A percentile compares a stretch with the other conserved stretches of the same genome.
Evolutionary conservation across 2,797 vertebrate species (phyloP).

Genomic region (Cephalopachus bancanus): DNA sequence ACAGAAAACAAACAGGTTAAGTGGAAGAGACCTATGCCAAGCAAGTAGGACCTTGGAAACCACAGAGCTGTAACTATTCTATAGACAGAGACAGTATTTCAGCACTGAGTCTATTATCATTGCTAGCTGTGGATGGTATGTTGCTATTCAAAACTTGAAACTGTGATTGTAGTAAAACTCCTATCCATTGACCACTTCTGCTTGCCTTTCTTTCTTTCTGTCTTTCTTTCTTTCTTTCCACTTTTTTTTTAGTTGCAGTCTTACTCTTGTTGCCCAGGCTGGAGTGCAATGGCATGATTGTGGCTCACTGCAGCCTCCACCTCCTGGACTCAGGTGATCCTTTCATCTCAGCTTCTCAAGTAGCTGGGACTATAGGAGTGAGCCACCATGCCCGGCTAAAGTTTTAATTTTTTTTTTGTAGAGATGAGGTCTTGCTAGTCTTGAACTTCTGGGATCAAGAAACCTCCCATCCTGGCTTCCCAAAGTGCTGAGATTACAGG

Average conservation of each 20-base stretch:
- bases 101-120: conserved; percentile 8
- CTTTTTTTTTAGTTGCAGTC: background rate
- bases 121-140: conserved; percentile 12
- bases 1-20: conserved; percentile 64
- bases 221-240: too few species aligned
- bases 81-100: background rate
- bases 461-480: background rate
- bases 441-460: background rate
- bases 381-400: background rate
- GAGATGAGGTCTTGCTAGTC: background rate
- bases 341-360: background rate
- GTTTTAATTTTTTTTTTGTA: background rate
- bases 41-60: conserved; percentile 28
- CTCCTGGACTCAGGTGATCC: background rate
- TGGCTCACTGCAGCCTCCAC: background rate
- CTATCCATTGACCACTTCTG: too few species aligned
- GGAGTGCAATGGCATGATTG: background rate
- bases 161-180: background rate
- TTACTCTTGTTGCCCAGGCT: background rate
- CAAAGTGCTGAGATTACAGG: background rate
- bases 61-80: conserved; percentile 18
- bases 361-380: background rate
- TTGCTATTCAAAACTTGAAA: conserved; percentile 5
- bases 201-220: too few species aligned
- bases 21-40: background rate